These are phyloP conservation scores for Drosophila equinoxialis DNA, from an alignment of 1,140 invertebrate species.

Conservation along the genomic window DNA sequence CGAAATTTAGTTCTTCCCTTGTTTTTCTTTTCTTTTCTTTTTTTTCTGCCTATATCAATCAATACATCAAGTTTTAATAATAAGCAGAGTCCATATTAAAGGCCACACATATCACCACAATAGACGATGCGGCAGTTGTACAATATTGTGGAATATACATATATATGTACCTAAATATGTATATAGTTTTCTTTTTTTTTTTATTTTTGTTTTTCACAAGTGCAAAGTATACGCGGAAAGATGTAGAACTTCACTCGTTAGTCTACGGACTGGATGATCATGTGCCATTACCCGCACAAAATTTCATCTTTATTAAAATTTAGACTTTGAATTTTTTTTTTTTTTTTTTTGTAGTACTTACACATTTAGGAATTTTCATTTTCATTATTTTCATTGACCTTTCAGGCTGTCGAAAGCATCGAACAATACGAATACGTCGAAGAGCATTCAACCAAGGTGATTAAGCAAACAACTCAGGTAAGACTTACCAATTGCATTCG, in stretches of 20 bases:
- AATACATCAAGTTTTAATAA: slow-evolving; percentile 60
- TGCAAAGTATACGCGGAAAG: slow-evolving; percentile 63
- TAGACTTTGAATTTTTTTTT: background rate
- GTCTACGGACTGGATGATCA: slow-evolving; percentile 42
- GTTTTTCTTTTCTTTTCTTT: background rate
- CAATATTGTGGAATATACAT: slow-evolving; percentile 38
- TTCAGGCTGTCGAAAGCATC: slow-evolving; percentile 82
- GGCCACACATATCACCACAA: slow-evolving; percentile 8
- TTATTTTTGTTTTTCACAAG: slow-evolving; percentile 41
- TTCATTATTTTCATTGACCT: slow-evolving; percentile 61
- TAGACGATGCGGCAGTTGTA: slow-evolving; percentile 28
- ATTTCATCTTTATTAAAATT: slow-evolving; percentile 32
- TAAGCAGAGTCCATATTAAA: slow-evolving; percentile 56
- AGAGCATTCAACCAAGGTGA: slow-evolving; percentile 75
- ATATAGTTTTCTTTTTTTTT: background rate
- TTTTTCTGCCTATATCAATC: slow-evolving; percentile 59
- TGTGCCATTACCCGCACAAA: slow-evolving; percentile 3
- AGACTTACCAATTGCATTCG: slow-evolving; percentile 21
- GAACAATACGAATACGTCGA: slow-evolving; percentile 81
- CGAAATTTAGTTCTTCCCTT: slow-evolving; percentile 30
- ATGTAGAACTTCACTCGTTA: slow-evolving; percentile 14
- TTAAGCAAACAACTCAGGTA: slow-evolving; percentile 75
- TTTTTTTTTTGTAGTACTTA: too few species aligned
- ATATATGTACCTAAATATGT: slow-evolving; percentile 20
- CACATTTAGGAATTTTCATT: slow-evolving; percentile 49